Percentiles rank a stretch among this genome's conserved stretches.
phyloP scores from a whole-genome alignment of 2,113 vertebrate genomes.

The Poicephalus gulielmi region DNA sequence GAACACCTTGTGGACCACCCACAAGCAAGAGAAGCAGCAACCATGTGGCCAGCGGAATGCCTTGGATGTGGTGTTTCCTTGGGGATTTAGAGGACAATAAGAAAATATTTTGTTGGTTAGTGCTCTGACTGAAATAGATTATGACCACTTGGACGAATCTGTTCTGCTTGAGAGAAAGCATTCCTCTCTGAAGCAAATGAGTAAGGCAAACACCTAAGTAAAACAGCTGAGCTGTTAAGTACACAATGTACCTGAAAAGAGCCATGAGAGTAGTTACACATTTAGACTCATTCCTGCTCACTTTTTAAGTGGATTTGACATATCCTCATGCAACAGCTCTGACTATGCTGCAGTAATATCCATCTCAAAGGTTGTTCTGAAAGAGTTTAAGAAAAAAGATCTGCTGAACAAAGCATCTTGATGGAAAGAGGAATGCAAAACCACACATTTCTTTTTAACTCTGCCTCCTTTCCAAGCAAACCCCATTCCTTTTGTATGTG shows the following conservation, averaged over 20 bases:
- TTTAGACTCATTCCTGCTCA: neutral
- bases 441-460: neutral
- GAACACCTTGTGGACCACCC: constrained; percentile 43
- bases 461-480: constrained; percentile 23
- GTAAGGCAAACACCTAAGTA: constrained; percentile 30
- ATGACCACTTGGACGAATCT: constrained; percentile 47
- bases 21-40: neutral
- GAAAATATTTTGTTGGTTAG: constrained; percentile 51
- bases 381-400: constrained; percentile 39
- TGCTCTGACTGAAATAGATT: constrained; percentile 39
- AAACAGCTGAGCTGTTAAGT: constrained; percentile 37
- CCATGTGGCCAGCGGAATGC: neutral
- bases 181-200: constrained; percentile 33
- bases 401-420: constrained; percentile 18
- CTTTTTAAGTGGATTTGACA: neutral
- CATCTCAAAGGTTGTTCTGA: neutral
- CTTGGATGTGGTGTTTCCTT: constrained; percentile 28
- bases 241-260: constrained; percentile 57
- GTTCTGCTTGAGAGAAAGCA: constrained; percentile 33
- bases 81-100: constrained; percentile 41
- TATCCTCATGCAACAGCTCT: neutral
- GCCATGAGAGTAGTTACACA: constrained; percentile 31
- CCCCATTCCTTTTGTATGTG: constrained; percentile 42
- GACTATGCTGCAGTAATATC: neutral
- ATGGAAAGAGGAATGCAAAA: constrained; percentile 24